Conservation (phyloP, 1,140 invertebrate species). For the Samia ricini region DNA sequence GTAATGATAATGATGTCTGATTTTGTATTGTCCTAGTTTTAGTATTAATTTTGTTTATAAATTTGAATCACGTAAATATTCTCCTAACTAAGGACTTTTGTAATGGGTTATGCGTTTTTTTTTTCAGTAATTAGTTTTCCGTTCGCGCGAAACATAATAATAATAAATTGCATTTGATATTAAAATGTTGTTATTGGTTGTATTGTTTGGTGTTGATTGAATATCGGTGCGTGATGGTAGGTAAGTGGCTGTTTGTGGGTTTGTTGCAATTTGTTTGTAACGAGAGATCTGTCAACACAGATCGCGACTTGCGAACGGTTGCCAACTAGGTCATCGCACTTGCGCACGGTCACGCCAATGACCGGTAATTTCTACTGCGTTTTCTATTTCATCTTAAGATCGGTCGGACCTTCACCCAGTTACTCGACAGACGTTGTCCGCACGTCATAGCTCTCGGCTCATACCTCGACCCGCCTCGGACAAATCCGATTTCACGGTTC, state of each 20-base stretch:
- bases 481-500: conserved; percentile 62
- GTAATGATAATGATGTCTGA: too few species aligned
- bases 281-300: background rate
- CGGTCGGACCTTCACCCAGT: conserved; percentile 59
- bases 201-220: background rate
- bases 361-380: conserved; percentile 30
- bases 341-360: conserved; percentile 31
- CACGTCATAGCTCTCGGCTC: too few species aligned
- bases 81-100: too few species aligned
- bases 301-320: conserved; percentile 1
- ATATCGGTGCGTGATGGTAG: background rate
- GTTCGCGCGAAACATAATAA: background rate
- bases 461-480: conserved; percentile 38
- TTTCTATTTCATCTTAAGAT: conserved; percentile 47
- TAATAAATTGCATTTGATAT: background rate
- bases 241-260: background rate
- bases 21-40: too few species aligned
- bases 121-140: background rate
- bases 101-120: too few species aligned
- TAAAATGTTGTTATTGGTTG: background rate
- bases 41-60: too few species aligned
- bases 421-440: conserved; percentile 37
- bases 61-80: too few species aligned
- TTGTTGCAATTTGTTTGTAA: background rate
- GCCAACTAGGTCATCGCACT: conserved; percentile 37